These are phyloP conservation scores for Schizothorax lantsangensis DNA, from an alignment of 2,797 vertebrate species.

Conservation along the genomic window DNA sequence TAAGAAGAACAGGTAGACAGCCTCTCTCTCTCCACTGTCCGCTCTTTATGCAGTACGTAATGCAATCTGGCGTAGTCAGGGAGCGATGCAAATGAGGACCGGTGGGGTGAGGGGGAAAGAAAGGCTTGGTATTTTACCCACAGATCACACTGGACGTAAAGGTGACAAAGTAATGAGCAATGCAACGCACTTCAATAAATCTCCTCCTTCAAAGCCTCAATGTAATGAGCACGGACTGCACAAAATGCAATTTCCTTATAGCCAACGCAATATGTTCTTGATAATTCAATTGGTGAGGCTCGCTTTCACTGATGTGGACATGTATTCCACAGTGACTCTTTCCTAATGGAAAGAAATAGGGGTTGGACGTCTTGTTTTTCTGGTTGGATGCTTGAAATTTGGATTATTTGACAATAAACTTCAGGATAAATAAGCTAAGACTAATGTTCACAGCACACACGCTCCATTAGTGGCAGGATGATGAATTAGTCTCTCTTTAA, in stretches of 20 bases:
- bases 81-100: constrained; percentile 75
- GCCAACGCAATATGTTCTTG: constrained; percentile 24
- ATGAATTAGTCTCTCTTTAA: constrained; percentile 25
- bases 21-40: constrained; percentile 42
- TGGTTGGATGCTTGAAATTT: constrained; percentile 2
- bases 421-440: constrained; percentile 15
- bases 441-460: neutral
- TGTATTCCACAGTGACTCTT: constrained; percentile 3
- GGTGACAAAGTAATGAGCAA: constrained; percentile 66
- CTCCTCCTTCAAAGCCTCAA: constrained; percentile 40
- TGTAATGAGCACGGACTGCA: constrained; percentile 7
- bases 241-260: constrained; percentile 30
- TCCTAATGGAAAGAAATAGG: neutral
- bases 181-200: constrained; percentile 46
- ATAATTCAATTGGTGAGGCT: constrained; percentile 34
- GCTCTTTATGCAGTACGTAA: constrained; percentile 60
- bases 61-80: constrained; percentile 60
- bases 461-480: constrained; percentile 11
- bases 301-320: constrained; percentile 4
- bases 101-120: constrained; percentile 65
- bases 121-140: constrained; percentile 74
- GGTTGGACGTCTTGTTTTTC: constrained; percentile 4
- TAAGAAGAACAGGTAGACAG: constrained; percentile 54
- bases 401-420: constrained; percentile 14
- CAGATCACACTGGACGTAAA: constrained; percentile 70